These are phyloP conservation scores for Drosophila pectinifera DNA, from an alignment of 1,140 invertebrate species.

Conservation along the genomic window DNA sequence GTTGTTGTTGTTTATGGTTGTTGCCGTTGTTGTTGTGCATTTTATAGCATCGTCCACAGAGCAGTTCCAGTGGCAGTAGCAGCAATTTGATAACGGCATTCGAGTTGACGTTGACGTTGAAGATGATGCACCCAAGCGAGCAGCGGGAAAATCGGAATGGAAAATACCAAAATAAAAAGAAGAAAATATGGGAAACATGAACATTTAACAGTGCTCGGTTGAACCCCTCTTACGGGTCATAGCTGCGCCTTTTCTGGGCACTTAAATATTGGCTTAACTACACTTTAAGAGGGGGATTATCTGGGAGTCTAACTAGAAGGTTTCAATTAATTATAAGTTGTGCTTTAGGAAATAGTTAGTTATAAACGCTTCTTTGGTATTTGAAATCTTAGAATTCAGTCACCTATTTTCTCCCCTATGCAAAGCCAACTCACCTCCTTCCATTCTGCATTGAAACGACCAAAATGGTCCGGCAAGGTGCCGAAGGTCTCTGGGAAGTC, in stretches of 20 bases:
- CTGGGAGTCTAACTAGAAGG: neutral
- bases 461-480: conserved; percentile 89
- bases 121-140: conserved; percentile 57
- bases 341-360: too few relatives aligned
- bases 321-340: too few relatives aligned
- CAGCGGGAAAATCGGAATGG: conserved; percentile 43
- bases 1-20: conserved; percentile 44
- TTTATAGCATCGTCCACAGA: conserved; percentile 64
- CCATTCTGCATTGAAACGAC: conserved; percentile 88
- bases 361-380: too few relatives aligned
- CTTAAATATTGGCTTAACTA: conserved; percentile 13
- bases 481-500: conserved; percentile 90
- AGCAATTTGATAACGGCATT: conserved; percentile 75
- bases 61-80: conserved; percentile 33
- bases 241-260: conserved; percentile 1
- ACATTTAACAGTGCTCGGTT: conserved; percentile 33
- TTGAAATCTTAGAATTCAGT: neutral
- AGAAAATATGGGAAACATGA: conserved; percentile 46
- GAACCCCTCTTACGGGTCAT: conserved; percentile 13
- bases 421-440: conserved; percentile 86
- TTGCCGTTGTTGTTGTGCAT: conserved; percentile 68
- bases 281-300: neutral
- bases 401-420: neutral
- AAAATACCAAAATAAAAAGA: conserved; percentile 20
- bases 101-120: conserved; percentile 71